phyloP scores from a whole-genome alignment of 2,888 invertebrate genomes.

The Sturmia bella region DNA sequence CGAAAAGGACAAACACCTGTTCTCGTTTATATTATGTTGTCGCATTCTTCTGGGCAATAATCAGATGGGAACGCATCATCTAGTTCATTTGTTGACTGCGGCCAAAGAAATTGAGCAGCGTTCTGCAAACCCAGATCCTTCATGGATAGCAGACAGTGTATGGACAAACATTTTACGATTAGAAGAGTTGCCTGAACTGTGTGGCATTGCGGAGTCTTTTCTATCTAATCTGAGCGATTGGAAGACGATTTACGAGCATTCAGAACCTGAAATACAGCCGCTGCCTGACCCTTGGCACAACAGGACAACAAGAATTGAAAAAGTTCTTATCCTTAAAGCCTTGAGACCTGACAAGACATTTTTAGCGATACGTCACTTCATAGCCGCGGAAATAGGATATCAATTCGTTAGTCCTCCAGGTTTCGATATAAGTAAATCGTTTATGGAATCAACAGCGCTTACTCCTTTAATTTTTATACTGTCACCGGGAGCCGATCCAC shows the following conservation, averaged over 20 bases:
- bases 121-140: slow-evolving; percentile 87
- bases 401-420: slow-evolving; percentile 93
- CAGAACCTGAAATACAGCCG: slow-evolving; percentile 86
- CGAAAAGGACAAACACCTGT: slow-evolving; percentile 93
- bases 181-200: slow-evolving; percentile 85
- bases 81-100: slow-evolving; percentile 90
- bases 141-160: slow-evolving; percentile 90
- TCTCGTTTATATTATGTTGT: slow-evolving; percentile 89
- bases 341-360: slow-evolving; percentile 92
- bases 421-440: slow-evolving; percentile 90
- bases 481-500: slow-evolving; percentile 94
- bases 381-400: slow-evolving; percentile 87
- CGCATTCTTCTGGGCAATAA: slow-evolving; percentile 86
- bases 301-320: slow-evolving; percentile 87
- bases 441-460: slow-evolving; percentile 88
- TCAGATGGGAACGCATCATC: slow-evolving; percentile 85
- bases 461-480: slow-evolving; percentile 94
- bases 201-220: slow-evolving; percentile 86
- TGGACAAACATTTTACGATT: slow-evolving; percentile 92
- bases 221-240: slow-evolving; percentile 83
- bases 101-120: slow-evolving; percentile 77
- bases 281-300: slow-evolving; percentile 87
- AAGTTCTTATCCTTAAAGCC: slow-evolving; percentile 89
- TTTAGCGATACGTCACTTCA: slow-evolving; percentile 89
- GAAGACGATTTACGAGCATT: slow-evolving; percentile 86